Evolutionary conservation across 2,888 invertebrate genomes (phyloP).

Genomic region (Ditylenchus weischeri): DNA sequence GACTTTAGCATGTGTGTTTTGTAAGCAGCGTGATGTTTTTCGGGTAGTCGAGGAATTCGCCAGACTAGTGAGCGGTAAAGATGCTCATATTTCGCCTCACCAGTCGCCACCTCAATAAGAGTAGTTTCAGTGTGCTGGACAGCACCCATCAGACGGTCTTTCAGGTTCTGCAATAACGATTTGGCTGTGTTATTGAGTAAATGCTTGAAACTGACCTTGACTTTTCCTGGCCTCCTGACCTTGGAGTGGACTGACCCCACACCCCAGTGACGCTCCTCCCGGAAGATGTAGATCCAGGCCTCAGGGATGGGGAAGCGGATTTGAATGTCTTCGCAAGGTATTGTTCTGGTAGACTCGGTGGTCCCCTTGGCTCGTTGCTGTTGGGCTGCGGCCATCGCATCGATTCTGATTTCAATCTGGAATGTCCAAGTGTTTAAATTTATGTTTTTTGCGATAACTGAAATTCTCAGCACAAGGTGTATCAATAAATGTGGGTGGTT

Average conservation of each 20-base stretch:
- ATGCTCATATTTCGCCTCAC: constrained; percentile 94
- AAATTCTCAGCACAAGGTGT: too few species aligned
- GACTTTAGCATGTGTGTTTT: constrained; percentile 84
- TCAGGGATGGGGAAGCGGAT: constrained; percentile 91
- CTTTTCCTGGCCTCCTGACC: constrained; percentile 65
- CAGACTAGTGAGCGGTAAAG: constrained; percentile 91
- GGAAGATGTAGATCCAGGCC: constrained; percentile 97
- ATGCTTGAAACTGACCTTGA: constrained; percentile 60
- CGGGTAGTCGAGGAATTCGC: constrained; percentile 93
- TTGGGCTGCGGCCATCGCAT: constrained; percentile 83
- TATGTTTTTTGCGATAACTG: too few species aligned
- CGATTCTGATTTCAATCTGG: constrained; percentile 88
- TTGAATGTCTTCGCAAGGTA: constrained; percentile 91
- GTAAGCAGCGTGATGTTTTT: constrained; percentile 98
- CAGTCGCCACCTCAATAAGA: constrained; percentile 89
- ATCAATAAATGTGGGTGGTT: too few species aligned
- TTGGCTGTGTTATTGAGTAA: not conserved
- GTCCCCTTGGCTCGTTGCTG: constrained; percentile 70
- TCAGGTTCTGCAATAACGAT: constrained; percentile 49
- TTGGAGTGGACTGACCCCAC: constrained; percentile 95
- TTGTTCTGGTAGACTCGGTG: constrained; percentile 85
- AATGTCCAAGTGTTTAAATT: not conserved
- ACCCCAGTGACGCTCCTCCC: constrained; percentile 84
- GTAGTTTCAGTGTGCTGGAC: constrained; percentile 85
- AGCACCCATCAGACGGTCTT: constrained; percentile 67